These are phyloP conservation scores for Pinctada fucata DNA, from an alignment of 2,888 invertebrate species.

Conservation along the genomic window DNA sequence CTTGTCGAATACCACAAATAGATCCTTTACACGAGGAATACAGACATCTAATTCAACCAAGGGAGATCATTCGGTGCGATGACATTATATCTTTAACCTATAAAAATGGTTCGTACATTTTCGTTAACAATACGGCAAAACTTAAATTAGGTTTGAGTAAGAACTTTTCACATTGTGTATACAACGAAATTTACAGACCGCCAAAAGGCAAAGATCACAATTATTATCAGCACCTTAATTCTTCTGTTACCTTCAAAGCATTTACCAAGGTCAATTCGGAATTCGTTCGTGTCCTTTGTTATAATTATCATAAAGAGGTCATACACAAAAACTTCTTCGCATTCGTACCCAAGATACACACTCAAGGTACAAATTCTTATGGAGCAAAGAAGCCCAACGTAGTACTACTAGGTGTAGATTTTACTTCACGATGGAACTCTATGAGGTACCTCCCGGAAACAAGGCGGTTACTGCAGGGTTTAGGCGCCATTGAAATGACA, in stretches of 20 bases:
- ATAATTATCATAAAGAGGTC: slow-evolving; percentile 54
- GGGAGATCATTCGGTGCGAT: slow-evolving; percentile 53
- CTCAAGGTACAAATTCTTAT: slow-evolving; percentile 20
- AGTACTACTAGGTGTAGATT: slow-evolving; percentile 89
- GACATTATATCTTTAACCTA: slow-evolving; percentile 61
- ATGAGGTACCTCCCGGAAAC: slow-evolving; percentile 88
- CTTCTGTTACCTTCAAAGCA: slow-evolving; percentile 44
- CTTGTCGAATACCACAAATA: slow-evolving; percentile 70
- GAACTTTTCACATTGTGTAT: slow-evolving; percentile 66
- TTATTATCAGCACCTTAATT: slow-evolving; percentile 43
- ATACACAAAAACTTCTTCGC: slow-evolving; percentile 58
- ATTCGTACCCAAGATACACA: no score
- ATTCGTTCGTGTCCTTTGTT: slow-evolving; percentile 69
- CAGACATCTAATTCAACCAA: slow-evolving; percentile 49
- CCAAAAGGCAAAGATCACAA: slow-evolving; percentile 39
- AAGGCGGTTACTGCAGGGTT: slow-evolving; percentile 80
- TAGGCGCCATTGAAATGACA: slow-evolving; percentile 86
- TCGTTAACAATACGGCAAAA: slow-evolving; percentile 47
- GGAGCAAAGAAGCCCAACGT: slow-evolving; percentile 80
- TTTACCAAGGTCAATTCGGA: slow-evolving; percentile 55
- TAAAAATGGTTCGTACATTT: slow-evolving; percentile 49
- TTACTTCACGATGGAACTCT: slow-evolving; percentile 90
- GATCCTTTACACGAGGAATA: slow-evolving; percentile 68
- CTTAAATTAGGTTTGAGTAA: neutral
- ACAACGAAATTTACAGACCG: slow-evolving; percentile 56